These are phyloP conservation scores for Halictus quadricinctus DNA, from an alignment of 2,888 invertebrate species.

Conservation along the genomic window DNA sequence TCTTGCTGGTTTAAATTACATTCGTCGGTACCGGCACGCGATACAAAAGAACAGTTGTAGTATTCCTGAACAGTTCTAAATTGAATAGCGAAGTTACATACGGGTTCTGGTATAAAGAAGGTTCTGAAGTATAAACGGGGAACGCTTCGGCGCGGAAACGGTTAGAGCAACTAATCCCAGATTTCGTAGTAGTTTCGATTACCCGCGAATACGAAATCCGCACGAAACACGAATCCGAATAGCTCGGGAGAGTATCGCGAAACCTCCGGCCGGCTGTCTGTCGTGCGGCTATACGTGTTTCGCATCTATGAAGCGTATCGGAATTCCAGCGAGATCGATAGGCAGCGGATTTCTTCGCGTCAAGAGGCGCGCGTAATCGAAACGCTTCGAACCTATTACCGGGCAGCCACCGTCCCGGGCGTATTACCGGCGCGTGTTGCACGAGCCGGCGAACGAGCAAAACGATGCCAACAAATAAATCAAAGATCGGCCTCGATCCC, in stretches of 20 bases:
- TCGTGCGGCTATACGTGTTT: conserved; percentile 10
- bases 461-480: conserved; percentile 45
- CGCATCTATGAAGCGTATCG: conserved; percentile 21
- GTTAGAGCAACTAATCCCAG: not conserved
- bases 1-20: no score
- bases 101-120: no score
- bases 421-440: conserved; percentile 9
- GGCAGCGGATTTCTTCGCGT: conserved; percentile 21
- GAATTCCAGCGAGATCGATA: conserved; percentile 8
- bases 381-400: conserved; percentile 23
- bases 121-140: not conserved
- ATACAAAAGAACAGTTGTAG: not conserved
- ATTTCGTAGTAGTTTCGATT: not conserved
- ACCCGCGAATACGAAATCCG: not conserved
- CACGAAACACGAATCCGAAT: not conserved
- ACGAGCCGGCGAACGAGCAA: conserved; percentile 26
- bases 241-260: not conserved
- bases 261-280: not conserved
- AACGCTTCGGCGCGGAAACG: not conserved
- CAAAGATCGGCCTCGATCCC: conserved; percentile 44
- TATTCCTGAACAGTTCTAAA: not conserved
- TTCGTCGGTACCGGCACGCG: no score
- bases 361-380: conserved; percentile 17
- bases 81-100: not conserved
- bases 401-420: conserved; percentile 10